Evolutionary conservation across 2,113 vertebrate genomes (phyloP), one percentile per base, ranked within the genome.

Genomic region (Aegotheles bennettii): DNA sequence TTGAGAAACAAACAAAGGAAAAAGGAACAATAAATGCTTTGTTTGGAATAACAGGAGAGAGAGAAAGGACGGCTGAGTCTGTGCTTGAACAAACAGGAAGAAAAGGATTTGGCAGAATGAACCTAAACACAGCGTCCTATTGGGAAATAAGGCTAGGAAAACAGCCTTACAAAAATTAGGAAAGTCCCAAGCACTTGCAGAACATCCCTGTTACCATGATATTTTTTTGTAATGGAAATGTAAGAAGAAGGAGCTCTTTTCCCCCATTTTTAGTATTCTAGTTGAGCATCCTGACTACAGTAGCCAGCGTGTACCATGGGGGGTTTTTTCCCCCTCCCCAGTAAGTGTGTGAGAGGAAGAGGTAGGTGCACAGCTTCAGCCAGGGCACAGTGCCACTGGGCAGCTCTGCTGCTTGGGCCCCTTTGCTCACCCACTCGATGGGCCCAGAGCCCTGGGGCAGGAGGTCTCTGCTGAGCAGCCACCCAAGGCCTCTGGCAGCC

Each of bases 71-170:
- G 2, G 11, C 31, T 69, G 67, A 74, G n/a, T 63, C 71, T 84
- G 40, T 76, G 29, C 40, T 84, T 70, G 64, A 71, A 51, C 40
- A 80, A 94, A 85, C 70, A 89, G 81, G 70, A 93, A 88, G 36
- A 67, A 91, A 90, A 38, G 29, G 56, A 92, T 95, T 92, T 95
- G 83, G 63, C 83, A 93, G 71, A 80, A 90, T 51, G 16, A 75
- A 51, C 71, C 45, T 90, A 80, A 93, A 77, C 65, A 78, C 20
- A 67, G 6, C 2, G 1, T 70, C 19, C 1, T 71, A 10, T 75
- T 78, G 47, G 48, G 83, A 95, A 94, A 89, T 60, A 8, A 61
- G 53, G 10, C 56, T 77, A 59, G 3, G 40, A 68, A 88, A 90
- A 86, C 7, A 75, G 47, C 38, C 42, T 10, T 78, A 29, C 21